phyloP scores from a whole-genome alignment of 1,140 invertebrate species.

The Drosophila setifemur region DNA sequence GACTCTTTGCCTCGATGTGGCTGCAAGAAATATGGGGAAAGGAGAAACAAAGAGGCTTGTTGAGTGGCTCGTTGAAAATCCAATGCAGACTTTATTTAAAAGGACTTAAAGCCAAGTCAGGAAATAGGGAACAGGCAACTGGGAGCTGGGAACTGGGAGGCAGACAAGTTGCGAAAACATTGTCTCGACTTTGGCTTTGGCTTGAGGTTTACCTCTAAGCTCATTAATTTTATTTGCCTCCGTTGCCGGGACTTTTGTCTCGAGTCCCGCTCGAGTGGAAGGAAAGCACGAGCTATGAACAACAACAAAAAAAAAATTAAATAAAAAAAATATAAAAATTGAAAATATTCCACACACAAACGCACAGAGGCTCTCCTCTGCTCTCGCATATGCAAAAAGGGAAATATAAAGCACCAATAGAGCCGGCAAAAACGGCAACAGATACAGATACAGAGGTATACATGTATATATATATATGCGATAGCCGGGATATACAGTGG shows the following conservation, averaged over 20 bases:
- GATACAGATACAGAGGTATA: not conserved
- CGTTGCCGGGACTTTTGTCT: slow-evolving; percentile 21
- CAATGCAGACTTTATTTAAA: slow-evolving; percentile 3
- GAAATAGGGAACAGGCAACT: not conserved
- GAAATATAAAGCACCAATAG: not conserved
- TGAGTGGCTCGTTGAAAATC: slow-evolving; percentile 1
- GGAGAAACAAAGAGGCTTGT: not conserved
- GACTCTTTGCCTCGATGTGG: no score
- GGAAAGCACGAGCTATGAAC: not conserved
- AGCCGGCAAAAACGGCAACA: not conserved
- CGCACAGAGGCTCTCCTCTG: not conserved
- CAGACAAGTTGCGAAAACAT: slow-evolving; percentile 1
- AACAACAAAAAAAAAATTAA: not conserved
- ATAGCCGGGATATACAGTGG: no score
- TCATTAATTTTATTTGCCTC: slow-evolving; percentile 63
- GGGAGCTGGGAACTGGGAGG: not conserved
- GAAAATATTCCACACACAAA: slow-evolving; percentile 14
- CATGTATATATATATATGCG: not conserved
- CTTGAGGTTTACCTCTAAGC: slow-evolving; percentile 45
- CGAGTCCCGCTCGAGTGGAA: slow-evolving; percentile 49
- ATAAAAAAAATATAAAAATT: slow-evolving; percentile 23
- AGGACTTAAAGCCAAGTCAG: not conserved
- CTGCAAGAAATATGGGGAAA: slow-evolving; percentile 19
- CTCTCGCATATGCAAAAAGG: not conserved
- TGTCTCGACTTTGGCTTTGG: slow-evolving; percentile 45